Percentiles rank a stretch among this genome's conserved stretches.
Conservation (phyloP, 2,113 vertebrate species). For the Anser brachyrhynchus region DNA sequence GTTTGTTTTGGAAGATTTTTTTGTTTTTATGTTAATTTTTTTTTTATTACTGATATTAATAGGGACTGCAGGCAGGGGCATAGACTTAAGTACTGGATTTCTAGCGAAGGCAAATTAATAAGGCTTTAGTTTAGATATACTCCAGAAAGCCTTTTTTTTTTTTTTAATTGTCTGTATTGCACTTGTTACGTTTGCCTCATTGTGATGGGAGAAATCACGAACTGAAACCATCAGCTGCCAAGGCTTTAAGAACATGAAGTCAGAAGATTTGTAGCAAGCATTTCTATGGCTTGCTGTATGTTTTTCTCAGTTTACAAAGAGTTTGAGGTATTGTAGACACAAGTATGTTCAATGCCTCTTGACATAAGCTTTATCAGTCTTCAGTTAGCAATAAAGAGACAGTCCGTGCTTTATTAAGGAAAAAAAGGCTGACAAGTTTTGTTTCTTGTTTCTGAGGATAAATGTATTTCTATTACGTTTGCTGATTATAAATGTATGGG, state of each 20-base stretch:
- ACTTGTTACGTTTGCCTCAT: not conserved
- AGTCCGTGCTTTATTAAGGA: not conserved
- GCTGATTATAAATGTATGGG: not conserved
- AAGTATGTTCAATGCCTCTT: not conserved
- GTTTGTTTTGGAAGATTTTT: not conserved
- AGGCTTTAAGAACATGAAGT: not conserved
- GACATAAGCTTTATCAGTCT: not conserved
- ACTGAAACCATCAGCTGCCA: not conserved
- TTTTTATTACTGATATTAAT: not conserved
- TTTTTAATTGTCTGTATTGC: not conserved
- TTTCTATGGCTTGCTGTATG: not conserved
- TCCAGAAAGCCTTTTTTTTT: not conserved
- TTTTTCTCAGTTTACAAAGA: not conserved
- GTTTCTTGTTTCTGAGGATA: not conserved
- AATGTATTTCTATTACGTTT: not conserved
- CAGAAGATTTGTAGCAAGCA: not conserved
- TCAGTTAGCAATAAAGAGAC: not conserved
- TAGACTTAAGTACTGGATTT: not conserved
- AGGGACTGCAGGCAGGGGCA: not conserved
- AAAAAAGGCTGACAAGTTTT: not conserved
- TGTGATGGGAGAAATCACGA: not conserved
- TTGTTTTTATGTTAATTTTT: not conserved
- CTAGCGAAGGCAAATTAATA: not conserved
- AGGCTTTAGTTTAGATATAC: not conserved
- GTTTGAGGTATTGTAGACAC: not conserved